Evolutionary conservation across 2,797 vertebrate species (phyloP), one percentile per base, ranked within the genome.

Genomic region (Typhlichthys eigenmanni): DNA sequence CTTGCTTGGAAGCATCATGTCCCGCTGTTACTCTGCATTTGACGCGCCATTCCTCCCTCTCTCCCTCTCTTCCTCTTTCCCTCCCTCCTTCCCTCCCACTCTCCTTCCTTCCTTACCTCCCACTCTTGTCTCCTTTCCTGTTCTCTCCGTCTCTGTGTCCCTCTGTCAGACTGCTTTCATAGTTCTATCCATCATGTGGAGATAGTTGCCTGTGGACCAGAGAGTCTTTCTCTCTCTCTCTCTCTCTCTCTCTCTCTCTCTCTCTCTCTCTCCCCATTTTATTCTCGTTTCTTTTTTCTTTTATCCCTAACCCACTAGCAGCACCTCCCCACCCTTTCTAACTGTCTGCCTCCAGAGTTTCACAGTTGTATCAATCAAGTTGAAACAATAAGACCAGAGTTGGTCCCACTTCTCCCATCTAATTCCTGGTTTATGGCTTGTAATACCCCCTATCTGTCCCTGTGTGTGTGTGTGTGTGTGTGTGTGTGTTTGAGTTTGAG

Each of bases 331-430:
- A 11, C 19, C 11, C 58, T 55, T 69, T 54, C 50, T 71, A 61
- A n/a, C 46, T 48, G 46, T 80, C 75, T 87, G 85, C 87, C 86
- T 76, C 17, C 80, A 83, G 57, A 72, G 79, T 85, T 90, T 84
- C 79, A 83, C 81, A 69, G 74, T 82, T 76, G 69, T 87, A 90
- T 90, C 87, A 87, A 89, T 90, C 87, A 90, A 79, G 79, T 80
- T 89, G 82, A 81, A 87, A 89, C 83, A 83, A 87, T 87, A 84
- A 88, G 85, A 77, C 69, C 47, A 17, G 55, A 84, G 86, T 81
- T 72, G 80, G 64, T 90, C 87, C 86, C 87, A 72, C 71, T 74
- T 81, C 81, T 80, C 82, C 79, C 84, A 89, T 89, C 85, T 81
- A 81, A 77, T 76, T 84, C 82, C 80, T 79, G 68, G 58, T 89